Conservation (phyloP, 2,888 invertebrate species). For the Sphecodes monilicornis region DNA sequence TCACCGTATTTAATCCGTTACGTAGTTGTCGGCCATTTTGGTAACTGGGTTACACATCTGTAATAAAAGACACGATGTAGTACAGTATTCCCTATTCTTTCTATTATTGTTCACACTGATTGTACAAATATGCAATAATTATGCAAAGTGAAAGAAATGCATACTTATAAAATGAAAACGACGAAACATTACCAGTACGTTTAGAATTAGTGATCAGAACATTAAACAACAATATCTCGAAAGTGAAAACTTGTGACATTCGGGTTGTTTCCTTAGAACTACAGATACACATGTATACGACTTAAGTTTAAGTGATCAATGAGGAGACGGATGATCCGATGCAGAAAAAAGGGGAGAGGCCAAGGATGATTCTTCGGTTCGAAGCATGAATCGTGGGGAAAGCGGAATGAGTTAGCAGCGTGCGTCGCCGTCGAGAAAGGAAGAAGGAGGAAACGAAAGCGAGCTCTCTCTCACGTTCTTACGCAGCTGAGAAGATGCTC, state of each 20-base stretch:
- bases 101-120: too few relatives aligned
- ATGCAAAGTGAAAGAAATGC: too few relatives aligned
- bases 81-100: too few relatives aligned
- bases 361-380: background rate
- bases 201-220: too few relatives aligned
- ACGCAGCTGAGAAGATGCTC: conserved; percentile 63
- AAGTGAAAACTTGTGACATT: too few relatives aligned
- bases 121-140: too few relatives aligned
- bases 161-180: too few relatives aligned
- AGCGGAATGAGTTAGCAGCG: conserved; percentile 42
- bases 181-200: too few relatives aligned
- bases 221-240: too few relatives aligned
- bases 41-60: background rate
- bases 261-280: too few relatives aligned
- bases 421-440: conserved; percentile 34
- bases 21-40: background rate
- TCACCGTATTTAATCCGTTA: background rate
- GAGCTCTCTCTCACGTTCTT: conserved; percentile 61
- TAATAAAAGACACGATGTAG: background rate
- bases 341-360: background rate
- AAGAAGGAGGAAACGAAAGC: conserved; percentile 61
- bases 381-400: conserved; percentile 50
- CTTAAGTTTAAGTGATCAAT: too few relatives aligned
- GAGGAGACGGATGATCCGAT: background rate
- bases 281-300: too few relatives aligned